Conservation (phyloP, 2,888 invertebrate species). For the Hypomecis punctinalis region DNA sequence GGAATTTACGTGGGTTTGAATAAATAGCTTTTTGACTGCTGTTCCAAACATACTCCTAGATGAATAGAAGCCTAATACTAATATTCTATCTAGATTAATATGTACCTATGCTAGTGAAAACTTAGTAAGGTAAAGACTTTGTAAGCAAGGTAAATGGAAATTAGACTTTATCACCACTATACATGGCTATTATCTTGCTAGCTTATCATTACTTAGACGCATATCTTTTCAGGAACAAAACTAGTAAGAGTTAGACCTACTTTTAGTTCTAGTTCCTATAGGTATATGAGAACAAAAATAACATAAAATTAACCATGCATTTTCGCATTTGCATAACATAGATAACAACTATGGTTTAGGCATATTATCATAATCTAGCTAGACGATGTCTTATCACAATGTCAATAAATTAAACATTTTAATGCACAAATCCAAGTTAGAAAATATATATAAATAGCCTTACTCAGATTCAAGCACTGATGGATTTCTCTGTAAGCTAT, state of each 20-base stretch:
- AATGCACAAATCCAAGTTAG: not conserved
- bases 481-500: conserved; percentile 11
- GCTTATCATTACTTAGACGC: too few relatives aligned
- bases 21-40: conserved; percentile 15
- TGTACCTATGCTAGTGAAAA: not conserved
- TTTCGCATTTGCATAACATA: not conserved
- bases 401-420: conserved; percentile 5
- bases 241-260: not conserved
- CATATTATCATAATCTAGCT: too few relatives aligned
- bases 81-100: not conserved
- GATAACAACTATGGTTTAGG: not conserved
- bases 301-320: not conserved
- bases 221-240: conserved; percentile 6
- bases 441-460: conserved; percentile 1
- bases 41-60: conserved; percentile 1
- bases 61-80: not conserved
- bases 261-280: not conserved
- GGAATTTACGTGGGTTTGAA: conserved; percentile 27
- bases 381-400: not conserved
- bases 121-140: not conserved
- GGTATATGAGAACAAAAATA: not conserved
- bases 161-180: not conserved
- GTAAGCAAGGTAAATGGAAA: not conserved
- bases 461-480: conserved; percentile 8
- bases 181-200: too few relatives aligned